Base-by-base conservation (phyloP, 2,113 vertebrate species). In the Hippopotamus amphibius region DNA sequence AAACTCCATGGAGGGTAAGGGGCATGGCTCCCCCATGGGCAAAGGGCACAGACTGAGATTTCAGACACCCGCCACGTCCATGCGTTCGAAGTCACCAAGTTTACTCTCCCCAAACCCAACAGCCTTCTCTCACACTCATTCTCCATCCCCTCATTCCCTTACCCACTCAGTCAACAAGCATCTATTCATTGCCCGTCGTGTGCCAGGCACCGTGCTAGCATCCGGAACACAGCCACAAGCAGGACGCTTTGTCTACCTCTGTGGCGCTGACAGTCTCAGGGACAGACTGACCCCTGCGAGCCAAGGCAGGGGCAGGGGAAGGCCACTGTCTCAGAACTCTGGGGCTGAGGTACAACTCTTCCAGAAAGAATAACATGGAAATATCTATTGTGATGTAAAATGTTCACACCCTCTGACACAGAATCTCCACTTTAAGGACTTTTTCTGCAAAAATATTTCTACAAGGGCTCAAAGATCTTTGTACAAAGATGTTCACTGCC, bases 381-480 rank as follows among this genome's bases (percentile, higher is more conserved):
- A 84, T n/a, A 55, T 0, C 90, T 88, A 74, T 65, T 90, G 95
- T 96, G 74, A 96, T 93, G 83, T 87, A 92, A 77, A 90, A 72
- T 33, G 76, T 88, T 91, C 74, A 96, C 79, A 86, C 55, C 88
- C 88, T 96, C 84, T 96, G 96, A 95, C 68, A 79, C 77, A 96
- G 86, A 48, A 91, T 55, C 88, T 69, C 61, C 76, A 86, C 87
- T 80, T 89, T 14, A 83, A 83, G 63, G 68, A 41, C 65, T 59
- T 80, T 86, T 80, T 88, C 76, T 82, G 77, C 96, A 96, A 96
- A 86, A 69, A 63, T 33, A 81, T 81, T 74, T 87, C 76, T 41
- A 82, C 43, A 74, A 80, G 76, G 37, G 10, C 53, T 71, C 48
- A 74, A 68, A 87, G 69, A 66, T 72, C 4, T 26, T 37, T 48